Conservation (phyloP, 2,888 invertebrate genomes). For the Unio delphinus region DNA sequence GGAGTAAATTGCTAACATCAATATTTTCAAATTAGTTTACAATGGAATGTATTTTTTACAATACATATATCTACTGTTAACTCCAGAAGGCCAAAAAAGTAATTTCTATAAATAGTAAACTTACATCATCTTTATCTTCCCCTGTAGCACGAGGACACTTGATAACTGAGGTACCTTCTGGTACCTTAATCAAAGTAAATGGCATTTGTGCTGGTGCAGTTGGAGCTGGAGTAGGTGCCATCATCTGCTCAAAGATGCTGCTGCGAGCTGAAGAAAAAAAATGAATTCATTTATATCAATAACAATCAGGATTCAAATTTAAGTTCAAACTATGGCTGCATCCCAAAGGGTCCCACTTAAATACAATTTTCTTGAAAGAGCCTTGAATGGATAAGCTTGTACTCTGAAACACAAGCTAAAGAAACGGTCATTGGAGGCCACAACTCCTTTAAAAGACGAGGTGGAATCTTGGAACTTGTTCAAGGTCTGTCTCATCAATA, state of each 20-base stretch:
- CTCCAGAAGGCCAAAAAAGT: neutral
- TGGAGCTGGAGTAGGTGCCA: slow-evolving; percentile 13
- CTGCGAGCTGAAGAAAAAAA: slow-evolving; percentile 80
- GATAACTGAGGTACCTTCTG: slow-evolving; percentile 68
- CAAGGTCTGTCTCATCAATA: too few species aligned
- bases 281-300: neutral
- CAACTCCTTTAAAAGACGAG: too few species aligned
- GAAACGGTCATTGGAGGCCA: too few species aligned
- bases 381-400: neutral
- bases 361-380: neutral
- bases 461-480: too few species aligned
- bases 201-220: slow-evolving; percentile 42
- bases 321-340: neutral
- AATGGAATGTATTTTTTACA: too few species aligned
- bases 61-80: too few species aligned
- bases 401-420: too few species aligned
- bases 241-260: slow-evolving; percentile 80
- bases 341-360: neutral
- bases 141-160: slow-evolving; percentile 70
- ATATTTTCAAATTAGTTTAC: too few species aligned
- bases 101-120: slow-evolving; percentile 16
- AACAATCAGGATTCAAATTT: neutral
- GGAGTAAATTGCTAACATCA: too few species aligned
- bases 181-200: slow-evolving; percentile 66
- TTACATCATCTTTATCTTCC: slow-evolving; percentile 62